Percentiles rank a stretch among this genome's conserved stretches.
Conservation (phyloP, 2,797 vertebrate genomes). For the Moxostoma hubbsi region DNA sequence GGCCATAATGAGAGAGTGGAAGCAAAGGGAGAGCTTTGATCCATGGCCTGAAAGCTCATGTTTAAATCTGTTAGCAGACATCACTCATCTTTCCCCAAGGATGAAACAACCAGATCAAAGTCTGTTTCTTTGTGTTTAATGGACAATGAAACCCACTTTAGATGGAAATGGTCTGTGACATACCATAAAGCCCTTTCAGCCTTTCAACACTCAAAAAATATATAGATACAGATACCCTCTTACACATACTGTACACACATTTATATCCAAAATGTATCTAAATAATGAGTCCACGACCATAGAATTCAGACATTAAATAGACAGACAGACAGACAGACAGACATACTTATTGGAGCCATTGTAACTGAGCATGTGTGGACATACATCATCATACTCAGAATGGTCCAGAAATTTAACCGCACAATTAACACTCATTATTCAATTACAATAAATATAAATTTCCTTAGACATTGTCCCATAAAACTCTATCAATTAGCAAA, state of each 20-base stretch:
- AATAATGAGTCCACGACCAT: too few relatives aligned
- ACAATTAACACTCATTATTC: constrained; percentile 49
- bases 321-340: too few relatives aligned
- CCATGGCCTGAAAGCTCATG: constrained; percentile 80
- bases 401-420: constrained; percentile 27
- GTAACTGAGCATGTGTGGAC: not conserved
- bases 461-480: constrained; percentile 41
- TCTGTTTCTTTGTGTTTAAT: constrained; percentile 73
- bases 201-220: not conserved
- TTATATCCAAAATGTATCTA: not conserved
- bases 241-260: not conserved
- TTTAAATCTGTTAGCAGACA: constrained; percentile 82
- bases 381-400: not conserved
- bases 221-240: not conserved
- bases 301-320: too few relatives aligned
- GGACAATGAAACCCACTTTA: constrained; percentile 52
- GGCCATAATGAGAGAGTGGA: constrained; percentile 83
- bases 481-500: constrained; percentile 59
- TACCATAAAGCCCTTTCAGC: not conserved
- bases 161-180: constrained; percentile 31
- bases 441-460: constrained; percentile 52
- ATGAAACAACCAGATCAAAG: constrained; percentile 68
- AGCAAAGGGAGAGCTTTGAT: constrained; percentile 80
- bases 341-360: not conserved
- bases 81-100: constrained; percentile 71